Conservation (phyloP, 2,888 invertebrate species). For the Dicyrtoma fusca region DNA sequence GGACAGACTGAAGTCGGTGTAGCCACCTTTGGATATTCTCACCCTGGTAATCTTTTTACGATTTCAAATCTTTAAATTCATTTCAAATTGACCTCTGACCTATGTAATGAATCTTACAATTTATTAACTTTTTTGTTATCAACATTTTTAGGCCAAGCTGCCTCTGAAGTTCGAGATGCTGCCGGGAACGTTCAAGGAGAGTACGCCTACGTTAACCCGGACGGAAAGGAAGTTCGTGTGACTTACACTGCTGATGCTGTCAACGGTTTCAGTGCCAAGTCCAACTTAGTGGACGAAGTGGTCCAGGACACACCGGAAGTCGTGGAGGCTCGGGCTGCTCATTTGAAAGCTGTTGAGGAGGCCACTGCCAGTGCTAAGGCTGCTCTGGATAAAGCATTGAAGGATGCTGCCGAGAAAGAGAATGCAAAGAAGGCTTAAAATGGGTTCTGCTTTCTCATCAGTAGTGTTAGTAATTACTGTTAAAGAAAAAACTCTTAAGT, state of each 20-base stretch:
- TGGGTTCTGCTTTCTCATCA: too few species aligned
- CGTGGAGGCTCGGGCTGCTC: conserved; percentile 61
- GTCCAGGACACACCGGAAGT: conserved; percentile 63
- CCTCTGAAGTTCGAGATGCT: conserved; percentile 54
- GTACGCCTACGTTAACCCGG: conserved; percentile 61
- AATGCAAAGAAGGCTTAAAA: too few species aligned
- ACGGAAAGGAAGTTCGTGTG: conserved; percentile 60
- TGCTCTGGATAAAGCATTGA: too few species aligned
- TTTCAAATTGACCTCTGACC: not conserved
- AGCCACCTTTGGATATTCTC: conserved; percentile 55
- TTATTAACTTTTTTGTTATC: not conserved
- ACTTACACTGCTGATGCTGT: conserved; percentile 62
- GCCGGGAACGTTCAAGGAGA: conserved; percentile 53
- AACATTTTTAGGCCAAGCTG: conserved; percentile 50
- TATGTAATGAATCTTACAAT: not conserved
- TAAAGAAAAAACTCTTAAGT: too few species aligned
- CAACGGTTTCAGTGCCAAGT: conserved; percentile 61
- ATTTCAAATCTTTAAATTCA: too few species aligned
- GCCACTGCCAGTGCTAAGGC: not conserved
- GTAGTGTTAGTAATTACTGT: too few species aligned
- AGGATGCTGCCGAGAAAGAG: too few species aligned
- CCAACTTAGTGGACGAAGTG: conserved; percentile 60
- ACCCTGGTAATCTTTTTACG: conserved; percentile 18
- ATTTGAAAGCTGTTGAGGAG: conserved; percentile 58
- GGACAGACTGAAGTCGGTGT: conserved; percentile 67